These are phyloP conservation scores for Diplodus sargus DNA, from an alignment of 2,797 vertebrate species.

Conservation along the genomic window DNA sequence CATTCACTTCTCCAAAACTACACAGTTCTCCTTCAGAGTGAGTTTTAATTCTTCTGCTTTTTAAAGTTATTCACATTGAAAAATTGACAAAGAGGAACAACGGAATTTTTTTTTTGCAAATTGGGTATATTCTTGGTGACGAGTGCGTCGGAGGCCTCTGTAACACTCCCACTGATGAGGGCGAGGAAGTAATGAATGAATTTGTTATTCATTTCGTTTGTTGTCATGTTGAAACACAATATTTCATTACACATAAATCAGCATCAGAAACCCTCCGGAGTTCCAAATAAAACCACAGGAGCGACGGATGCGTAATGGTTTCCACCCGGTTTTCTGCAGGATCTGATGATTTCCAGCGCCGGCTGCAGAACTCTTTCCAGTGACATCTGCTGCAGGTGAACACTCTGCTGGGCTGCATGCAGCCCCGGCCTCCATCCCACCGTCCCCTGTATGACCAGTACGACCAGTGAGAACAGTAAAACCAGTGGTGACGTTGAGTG, in stretches of 20 bases:
- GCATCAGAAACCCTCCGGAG: not conserved
- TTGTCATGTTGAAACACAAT: too few relatives aligned
- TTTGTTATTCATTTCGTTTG: too few relatives aligned
- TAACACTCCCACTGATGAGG: too few relatives aligned
- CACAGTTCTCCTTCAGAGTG: too few relatives aligned
- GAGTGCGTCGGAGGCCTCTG: too few relatives aligned
- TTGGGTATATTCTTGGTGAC: too few relatives aligned
- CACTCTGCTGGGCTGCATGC: not conserved
- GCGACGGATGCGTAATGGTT: conserved; percentile 22
- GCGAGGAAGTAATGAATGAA: too few relatives aligned
- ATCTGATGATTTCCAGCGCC: conserved; percentile 43
- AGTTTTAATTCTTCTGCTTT: too few relatives aligned
- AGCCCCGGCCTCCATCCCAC: not conserved
- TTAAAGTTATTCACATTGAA: too few relatives aligned
- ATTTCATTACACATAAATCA: not conserved
- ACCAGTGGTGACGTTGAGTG: not conserved
- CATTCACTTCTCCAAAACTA: too few relatives aligned
- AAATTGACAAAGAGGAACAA: too few relatives aligned
- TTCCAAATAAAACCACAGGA: not conserved
- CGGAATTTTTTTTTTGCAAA: too few relatives aligned
- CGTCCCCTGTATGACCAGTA: conserved; percentile 14
- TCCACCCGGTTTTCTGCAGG: conserved; percentile 27
- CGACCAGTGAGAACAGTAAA: not conserved
- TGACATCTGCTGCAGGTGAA: not conserved
- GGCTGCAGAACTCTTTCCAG: conserved; percentile 23